A percentile compares a stretch with the other conserved stretches of the same genome.
Conservation (phyloP, 2,797 vertebrate species). For the Amblyopsis hoosieri region DNA sequence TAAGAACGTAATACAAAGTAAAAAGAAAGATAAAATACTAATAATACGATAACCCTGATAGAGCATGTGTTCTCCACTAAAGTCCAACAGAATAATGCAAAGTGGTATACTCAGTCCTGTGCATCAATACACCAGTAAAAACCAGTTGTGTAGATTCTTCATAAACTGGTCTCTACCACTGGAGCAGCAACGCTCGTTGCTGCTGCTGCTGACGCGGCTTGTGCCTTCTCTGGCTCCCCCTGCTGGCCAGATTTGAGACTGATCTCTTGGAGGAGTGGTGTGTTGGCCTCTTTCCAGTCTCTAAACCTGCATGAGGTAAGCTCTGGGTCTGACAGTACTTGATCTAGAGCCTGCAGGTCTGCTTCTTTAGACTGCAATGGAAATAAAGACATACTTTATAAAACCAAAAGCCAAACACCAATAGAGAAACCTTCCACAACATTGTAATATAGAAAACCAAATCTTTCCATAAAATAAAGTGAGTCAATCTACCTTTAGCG, state of each 20-base stretch:
- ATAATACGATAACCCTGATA: conserved; percentile 41
- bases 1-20: conserved; percentile 4
- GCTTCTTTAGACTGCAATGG: conserved; percentile 89
- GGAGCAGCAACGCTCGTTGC: conserved; percentile 46
- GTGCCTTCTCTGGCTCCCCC: conserved; percentile 5
- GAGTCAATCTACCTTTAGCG: conserved; percentile 86
- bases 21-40: conserved; percentile 15
- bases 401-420: not conserved
- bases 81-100: conserved; percentile 21
- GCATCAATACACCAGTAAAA: conserved; percentile 15
- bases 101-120: conserved; percentile 13
- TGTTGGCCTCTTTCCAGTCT: conserved; percentile 90
- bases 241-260: not conserved
- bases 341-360: conserved; percentile 89
- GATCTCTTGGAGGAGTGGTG: conserved; percentile 85
- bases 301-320: conserved; percentile 87
- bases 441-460: not conserved
- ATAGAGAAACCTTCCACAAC: too few species aligned
- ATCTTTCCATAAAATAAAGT: not conserved
- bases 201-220: conserved; percentile 21
- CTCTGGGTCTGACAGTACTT: conserved; percentile 81
- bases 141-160: conserved; percentile 29
- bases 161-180: conserved; percentile 76
- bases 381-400: not conserved
- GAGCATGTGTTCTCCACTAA: conserved; percentile 25